phyloP scores from a whole-genome alignment of 1,140 invertebrate genomes.

The Pseudachorutes palmiensis region DNA sequence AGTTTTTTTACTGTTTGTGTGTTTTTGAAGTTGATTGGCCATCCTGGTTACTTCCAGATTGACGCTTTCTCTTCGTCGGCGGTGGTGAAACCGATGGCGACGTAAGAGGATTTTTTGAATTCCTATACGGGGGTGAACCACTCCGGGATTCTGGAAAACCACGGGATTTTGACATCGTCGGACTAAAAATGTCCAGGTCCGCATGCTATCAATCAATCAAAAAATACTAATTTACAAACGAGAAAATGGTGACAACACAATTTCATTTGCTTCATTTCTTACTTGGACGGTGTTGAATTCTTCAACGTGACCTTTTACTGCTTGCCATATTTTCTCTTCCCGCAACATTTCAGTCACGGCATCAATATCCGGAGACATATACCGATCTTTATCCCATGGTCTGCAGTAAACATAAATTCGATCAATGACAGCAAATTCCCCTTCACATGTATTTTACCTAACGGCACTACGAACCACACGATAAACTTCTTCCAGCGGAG shows the following conservation, averaged over 20 bases:
- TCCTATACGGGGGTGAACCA: not conserved
- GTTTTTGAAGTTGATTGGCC: no score
- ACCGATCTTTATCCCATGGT: conserved; percentile 58
- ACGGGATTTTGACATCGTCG: conserved; percentile 41
- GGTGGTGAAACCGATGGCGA: not conserved
- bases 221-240: no score
- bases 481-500: conserved; percentile 60
- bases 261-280: not conserved
- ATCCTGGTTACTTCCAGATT: not conserved
- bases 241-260: conserved; percentile 1
- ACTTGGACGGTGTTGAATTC: conserved; percentile 45
- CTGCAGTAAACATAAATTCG: conserved; percentile 40
- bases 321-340: conserved; percentile 52
- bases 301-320: conserved; percentile 46
- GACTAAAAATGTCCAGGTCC: conserved; percentile 47
- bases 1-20: no score
- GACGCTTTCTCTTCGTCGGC: not conserved
- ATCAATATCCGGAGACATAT: conserved; percentile 59
- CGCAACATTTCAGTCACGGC: conserved; percentile 51
- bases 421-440: not conserved
- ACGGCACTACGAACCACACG: conserved; percentile 53
- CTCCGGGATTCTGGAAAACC: not conserved
- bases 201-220: no score
- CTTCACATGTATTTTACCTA: conserved; percentile 36
- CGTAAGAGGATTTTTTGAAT: not conserved